Base-by-base conservation (phyloP, 1,140 invertebrate genomes). In the Polypedilum pembai region DNA sequence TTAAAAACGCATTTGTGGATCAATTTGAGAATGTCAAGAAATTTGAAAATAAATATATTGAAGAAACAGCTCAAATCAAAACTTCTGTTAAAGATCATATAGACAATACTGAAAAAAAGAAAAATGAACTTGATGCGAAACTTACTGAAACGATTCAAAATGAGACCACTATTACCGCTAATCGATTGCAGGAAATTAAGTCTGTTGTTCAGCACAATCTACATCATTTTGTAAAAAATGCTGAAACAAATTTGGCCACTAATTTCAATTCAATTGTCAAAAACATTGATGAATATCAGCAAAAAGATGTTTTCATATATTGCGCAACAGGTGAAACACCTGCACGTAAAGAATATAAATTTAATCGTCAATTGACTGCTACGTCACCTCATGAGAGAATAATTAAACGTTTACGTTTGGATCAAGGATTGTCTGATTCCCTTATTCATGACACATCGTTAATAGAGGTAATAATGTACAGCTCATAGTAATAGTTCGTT, bases 321-420 rank as follows among this genome's bases (percentile, higher is more conserved):
- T 76, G 77, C 15, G 77, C 21, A 76, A 8, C 78, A 87, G 87
- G 88, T 1, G 78, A 81, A 21, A 92, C 91, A 0, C 91, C 91
- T 2, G 81, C 83, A 1, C 86, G 87, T 75, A 83, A 80, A 75
- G 84, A 87, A 7, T 91, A 88, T 78, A 75, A 79, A 1, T 91
- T 87, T 83, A 89, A 90, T 73, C 83, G 84, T 75, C 69, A 79
- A 0, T 77, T 92, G 74, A 83, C 80, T 0, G 78, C 82, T 65
- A 91, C 90, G 2, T 92, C 91, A 0, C 90, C 90, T 0, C 88
- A 90, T 77, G 86, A 89, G 40, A 80, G 85, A 1, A 88, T 92
- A 40, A 81, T 92, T n/a, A 79, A 83, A 66, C 81, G 87, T 40
- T 90, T 86, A 78, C 82, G 87, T 0, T 77, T 80, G 75, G 81